phyloP scores from a whole-genome alignment of 2,888 invertebrate species.

The Rhyacophila evoluta region DNA sequence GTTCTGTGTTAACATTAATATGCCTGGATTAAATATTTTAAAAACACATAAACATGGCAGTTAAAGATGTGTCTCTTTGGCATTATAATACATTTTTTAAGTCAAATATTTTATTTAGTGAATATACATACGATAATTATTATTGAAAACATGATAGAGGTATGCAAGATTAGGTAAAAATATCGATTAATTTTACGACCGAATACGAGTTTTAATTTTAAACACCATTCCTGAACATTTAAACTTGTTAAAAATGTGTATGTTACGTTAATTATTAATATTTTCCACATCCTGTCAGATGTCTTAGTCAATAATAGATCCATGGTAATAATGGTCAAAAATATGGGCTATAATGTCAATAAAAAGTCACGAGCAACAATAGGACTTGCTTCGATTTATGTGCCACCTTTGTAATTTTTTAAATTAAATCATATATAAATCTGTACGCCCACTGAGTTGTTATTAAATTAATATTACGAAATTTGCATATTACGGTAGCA shows the following conservation, averaged over 20 bases:
- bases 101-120: not conserved
- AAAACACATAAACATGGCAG: no score
- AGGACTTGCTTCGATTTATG: not conserved
- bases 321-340: not conserved
- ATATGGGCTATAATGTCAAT: slow-evolving; percentile 1
- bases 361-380: not conserved
- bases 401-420: slow-evolving; percentile 1
- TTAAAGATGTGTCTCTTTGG: not conserved
- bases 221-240: not conserved
- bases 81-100: not conserved
- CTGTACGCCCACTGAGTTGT: not conserved
- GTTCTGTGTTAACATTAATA: no score
- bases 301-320: not conserved
- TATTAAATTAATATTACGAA: not conserved
- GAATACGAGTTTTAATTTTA: not conserved
- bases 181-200: not conserved
- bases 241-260: not conserved
- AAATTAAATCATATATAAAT: not conserved
- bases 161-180: not conserved
- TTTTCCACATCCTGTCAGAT: not conserved
- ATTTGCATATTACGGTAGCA: slow-evolving; percentile 12
- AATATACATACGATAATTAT: not conserved
- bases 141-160: not conserved
- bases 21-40: no score
- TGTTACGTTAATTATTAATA: slow-evolving; percentile 12